Conservation (phyloP, 37 sponge, comb jelly and placozoan species). For the Aplysina aerophoba region DNA sequence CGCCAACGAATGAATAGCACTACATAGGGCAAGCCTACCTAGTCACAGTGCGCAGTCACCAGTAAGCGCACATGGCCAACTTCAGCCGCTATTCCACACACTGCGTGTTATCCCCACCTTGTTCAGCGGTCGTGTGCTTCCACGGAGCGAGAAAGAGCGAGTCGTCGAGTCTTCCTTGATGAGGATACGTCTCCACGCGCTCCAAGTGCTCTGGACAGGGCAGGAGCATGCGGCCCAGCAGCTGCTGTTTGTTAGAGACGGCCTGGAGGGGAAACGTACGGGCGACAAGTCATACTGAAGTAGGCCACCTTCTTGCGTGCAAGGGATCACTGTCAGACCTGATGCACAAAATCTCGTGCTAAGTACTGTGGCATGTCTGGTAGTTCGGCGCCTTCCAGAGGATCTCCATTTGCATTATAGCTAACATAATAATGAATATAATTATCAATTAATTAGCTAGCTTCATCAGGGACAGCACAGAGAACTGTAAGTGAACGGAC, state of each 20-base stretch:
- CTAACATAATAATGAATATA: no score
- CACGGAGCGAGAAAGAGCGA: conserved; percentile 36
- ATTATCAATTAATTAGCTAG: no score
- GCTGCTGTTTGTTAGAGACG: conserved; percentile 42
- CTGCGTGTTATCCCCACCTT: no score
- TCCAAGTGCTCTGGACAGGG: conserved; percentile 69
- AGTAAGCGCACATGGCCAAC: no score
- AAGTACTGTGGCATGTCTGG: conserved; percentile 60
- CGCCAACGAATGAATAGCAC: no score
- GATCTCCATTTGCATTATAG: no score
- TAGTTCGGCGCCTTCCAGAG: not conserved
- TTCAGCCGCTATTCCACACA: not conserved
- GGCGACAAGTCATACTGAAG: not conserved
- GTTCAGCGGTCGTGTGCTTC: not conserved
- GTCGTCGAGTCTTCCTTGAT: conserved; percentile 50
- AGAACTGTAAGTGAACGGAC: no score
- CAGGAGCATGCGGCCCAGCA: conserved; percentile 56
- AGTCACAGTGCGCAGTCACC: no score
- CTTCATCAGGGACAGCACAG: no score
- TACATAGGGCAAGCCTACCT: no score
- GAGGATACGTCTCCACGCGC: conserved; percentile 54
- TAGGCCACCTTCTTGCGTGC: not conserved
- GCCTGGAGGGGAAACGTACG: conserved; percentile 33
- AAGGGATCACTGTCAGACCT: conserved; percentile 32
- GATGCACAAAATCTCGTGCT: conserved; percentile 58